Evolutionary conservation across 2,888 invertebrate genomes (phyloP).

Genomic region (Dromius quadrimaculatus): DNA sequence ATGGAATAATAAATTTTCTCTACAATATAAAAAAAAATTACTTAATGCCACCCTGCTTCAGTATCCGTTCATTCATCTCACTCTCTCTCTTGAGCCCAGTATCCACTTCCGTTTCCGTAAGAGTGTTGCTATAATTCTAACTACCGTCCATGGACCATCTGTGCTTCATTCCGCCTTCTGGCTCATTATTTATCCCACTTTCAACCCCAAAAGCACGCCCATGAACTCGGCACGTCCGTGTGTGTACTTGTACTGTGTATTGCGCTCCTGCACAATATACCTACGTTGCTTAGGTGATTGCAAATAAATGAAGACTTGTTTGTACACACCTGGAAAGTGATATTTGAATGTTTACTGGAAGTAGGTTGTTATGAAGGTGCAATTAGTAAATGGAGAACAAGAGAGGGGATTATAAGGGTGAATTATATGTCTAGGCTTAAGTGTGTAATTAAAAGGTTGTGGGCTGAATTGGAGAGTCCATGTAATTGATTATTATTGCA

Average conservation of each 20-base stretch:
- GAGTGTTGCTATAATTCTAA: constrained; percentile 36
- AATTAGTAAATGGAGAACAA: constrained; percentile 33
- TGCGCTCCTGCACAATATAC: neutral
- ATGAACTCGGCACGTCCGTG: neutral
- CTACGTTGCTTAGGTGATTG: constrained; percentile 28
- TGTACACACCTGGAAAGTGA: constrained; percentile 23
- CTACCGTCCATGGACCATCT: constrained; percentile 22
- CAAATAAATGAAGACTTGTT: constrained; percentile 37
- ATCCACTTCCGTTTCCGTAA: constrained; percentile 20
- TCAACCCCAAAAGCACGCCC: neutral
- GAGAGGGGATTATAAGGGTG: constrained; percentile 9
- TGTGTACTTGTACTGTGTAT: constrained; percentile 14
- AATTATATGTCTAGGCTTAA: constrained; percentile 27
- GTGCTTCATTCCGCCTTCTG: constrained; percentile 5
- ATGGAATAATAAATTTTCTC: neutral
- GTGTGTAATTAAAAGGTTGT: constrained; percentile 16
- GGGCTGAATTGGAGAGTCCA: neutral
- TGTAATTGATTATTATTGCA: neutral
- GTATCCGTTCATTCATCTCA: constrained; percentile 11
- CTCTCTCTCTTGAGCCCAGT: constrained; percentile 7
- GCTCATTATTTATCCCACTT: constrained; percentile 15
- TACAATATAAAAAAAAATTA: no score
- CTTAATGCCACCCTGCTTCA: neutral
- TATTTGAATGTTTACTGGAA: constrained; percentile 28
- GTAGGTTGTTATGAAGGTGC: constrained; percentile 26